Percentiles rank a stretch among this genome's conserved stretches.
Evolutionary conservation across 1,140 invertebrate genomes (phyloP).

Genomic region (Microplitis demolitor): DNA sequence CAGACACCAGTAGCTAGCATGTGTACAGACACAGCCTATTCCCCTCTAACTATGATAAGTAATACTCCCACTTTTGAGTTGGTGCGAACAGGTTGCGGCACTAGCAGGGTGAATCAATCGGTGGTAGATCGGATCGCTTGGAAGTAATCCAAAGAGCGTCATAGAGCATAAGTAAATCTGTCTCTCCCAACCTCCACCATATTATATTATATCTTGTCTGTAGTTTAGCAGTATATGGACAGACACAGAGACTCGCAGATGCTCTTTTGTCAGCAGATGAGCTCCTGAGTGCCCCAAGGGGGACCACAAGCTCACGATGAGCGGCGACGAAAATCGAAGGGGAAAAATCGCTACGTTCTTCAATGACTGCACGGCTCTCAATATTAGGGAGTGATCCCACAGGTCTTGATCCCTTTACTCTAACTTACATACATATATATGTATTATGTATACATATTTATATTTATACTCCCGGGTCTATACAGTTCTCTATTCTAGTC

Average conservation of each 20-base stretch:
- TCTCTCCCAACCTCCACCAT: not conserved
- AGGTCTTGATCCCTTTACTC: constrained; percentile 37
- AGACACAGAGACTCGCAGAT: constrained; percentile 47
- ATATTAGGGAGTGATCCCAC: constrained; percentile 44
- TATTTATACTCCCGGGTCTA: constrained; percentile 1
- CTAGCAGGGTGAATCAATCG: constrained; percentile 23
- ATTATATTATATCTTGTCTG: not conserved
- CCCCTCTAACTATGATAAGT: not conserved
- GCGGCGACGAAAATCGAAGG: constrained; percentile 32
- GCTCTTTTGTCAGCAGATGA: constrained; percentile 59
- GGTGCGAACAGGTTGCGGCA: constrained; percentile 50
- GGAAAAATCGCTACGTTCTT: constrained; percentile 33
- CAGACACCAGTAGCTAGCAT: not conserved
- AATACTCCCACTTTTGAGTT: constrained; percentile 31
- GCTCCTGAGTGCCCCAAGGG: constrained; percentile 41
- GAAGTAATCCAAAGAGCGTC: constrained; percentile 5
- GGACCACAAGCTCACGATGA: constrained; percentile 31
- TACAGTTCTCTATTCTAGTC: not conserved
- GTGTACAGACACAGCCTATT: not conserved
- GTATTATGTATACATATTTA: too few species aligned
- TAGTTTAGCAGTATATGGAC: not conserved
- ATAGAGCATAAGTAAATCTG: constrained; percentile 27
- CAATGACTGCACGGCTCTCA: constrained; percentile 17
- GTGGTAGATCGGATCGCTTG: constrained; percentile 37
- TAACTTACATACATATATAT: too few species aligned